phyloP scores from a whole-genome alignment of 2,888 invertebrate genomes.

The Lottia gigantea region DNA sequence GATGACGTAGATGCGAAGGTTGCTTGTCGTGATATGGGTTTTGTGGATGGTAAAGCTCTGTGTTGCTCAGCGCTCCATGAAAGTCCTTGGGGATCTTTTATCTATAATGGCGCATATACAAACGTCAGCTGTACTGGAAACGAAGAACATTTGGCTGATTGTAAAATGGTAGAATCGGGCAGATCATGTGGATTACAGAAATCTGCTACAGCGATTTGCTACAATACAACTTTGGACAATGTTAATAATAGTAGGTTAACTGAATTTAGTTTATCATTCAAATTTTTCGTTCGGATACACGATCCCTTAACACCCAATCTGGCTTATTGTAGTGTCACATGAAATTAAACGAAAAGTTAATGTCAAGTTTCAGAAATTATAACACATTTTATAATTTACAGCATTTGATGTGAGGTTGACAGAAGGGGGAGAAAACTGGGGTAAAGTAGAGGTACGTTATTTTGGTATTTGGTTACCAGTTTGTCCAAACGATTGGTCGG shows the following conservation, averaged over 20 bases:
- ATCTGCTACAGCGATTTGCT: slow-evolving; percentile 42
- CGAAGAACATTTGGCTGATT: slow-evolving; percentile 23
- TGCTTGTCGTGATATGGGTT: slow-evolving; percentile 41
- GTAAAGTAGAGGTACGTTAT: slow-evolving; percentile 28
- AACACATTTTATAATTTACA: slow-evolving; percentile 19
- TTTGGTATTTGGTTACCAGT: slow-evolving; percentile 47
- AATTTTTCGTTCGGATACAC: too few relatives aligned
- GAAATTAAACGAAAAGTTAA: too few relatives aligned
- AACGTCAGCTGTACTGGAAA: slow-evolving; percentile 28
- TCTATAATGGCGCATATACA: background rate
- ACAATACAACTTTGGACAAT: slow-evolving; percentile 34
- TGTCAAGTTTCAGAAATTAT: too few relatives aligned
- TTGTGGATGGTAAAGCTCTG: slow-evolving; percentile 28
- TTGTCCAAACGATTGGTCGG: slow-evolving; percentile 42
- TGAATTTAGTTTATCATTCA: too few relatives aligned
- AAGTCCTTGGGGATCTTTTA: background rate
- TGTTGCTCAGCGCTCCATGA: slow-evolving; percentile 10
- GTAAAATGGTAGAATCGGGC: slow-evolving; percentile 11
- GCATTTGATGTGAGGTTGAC: slow-evolving; percentile 31
- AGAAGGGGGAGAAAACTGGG: slow-evolving; percentile 27
- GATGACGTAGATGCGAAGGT: slow-evolving; percentile 42
- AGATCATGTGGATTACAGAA: background rate
- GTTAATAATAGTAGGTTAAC: slow-evolving; percentile 44
- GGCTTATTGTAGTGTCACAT: too few relatives aligned
- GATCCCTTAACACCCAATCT: too few relatives aligned